A percentile compares a stretch with the other conserved stretches of the same genome.
Evolutionary conservation across 2,888 invertebrate species (phyloP).

Genomic region (Frankliniella fusca): DNA sequence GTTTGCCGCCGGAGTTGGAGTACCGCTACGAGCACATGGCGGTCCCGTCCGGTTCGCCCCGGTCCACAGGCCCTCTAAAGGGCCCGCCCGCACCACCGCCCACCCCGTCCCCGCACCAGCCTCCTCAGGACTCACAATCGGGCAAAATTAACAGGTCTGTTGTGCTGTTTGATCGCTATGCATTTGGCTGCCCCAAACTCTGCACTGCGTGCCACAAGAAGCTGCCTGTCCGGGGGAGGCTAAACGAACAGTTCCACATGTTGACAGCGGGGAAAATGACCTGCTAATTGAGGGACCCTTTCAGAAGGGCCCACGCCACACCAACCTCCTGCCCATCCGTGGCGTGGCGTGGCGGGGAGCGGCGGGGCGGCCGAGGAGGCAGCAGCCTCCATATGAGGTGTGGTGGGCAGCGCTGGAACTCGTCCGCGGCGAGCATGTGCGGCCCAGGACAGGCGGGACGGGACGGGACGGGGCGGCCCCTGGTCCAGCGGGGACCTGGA

Average conservation of each 20-base stretch:
- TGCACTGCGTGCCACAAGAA: no score
- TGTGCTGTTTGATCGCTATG: no score
- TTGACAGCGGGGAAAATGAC: constrained; percentile 7
- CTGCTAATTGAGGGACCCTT: constrained; percentile 7
- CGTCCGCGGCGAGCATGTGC: neutral
- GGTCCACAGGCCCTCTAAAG: neutral
- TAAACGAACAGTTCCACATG: neutral
- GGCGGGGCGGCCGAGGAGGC: neutral
- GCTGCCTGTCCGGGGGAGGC: no score
- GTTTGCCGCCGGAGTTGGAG: neutral
- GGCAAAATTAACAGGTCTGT: no score
- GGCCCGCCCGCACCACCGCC: neutral
- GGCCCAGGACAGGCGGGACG: no score
- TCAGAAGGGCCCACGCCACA: neutral
- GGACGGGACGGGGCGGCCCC: no score
- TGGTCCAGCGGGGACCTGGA: no score
- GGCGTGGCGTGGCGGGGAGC: neutral
- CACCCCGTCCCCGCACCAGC: neutral
- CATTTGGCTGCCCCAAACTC: neutral
- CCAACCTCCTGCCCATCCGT: neutral
- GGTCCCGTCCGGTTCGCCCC: neutral
- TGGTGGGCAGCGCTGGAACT: neutral
- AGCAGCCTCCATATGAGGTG: neutral
- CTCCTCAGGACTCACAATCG: neutral
- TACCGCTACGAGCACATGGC: neutral